Evolutionary conservation across 2,113 vertebrate species (phyloP).

Genomic region (Paramisgurnus dabryanus): DNA sequence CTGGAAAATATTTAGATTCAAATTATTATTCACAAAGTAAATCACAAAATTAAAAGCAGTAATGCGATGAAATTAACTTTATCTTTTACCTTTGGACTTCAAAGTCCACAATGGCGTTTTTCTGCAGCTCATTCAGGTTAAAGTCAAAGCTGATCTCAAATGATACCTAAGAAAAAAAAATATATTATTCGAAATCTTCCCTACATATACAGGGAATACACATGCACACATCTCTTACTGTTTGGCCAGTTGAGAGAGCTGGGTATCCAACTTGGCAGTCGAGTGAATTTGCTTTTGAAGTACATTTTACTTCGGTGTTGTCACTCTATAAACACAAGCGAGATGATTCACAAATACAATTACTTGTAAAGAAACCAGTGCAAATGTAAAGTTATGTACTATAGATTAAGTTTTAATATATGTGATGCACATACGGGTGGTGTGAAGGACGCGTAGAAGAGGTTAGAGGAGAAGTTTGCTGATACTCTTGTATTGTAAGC

Average conservation of each 20-base stretch:
- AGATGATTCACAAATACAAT: neutral
- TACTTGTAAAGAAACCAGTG: neutral
- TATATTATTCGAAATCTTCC: too few species aligned
- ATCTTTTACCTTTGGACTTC: conserved; percentile 73
- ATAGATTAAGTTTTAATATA: neutral
- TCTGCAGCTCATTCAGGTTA: conserved; percentile 77
- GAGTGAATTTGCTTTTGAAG: conserved; percentile 66
- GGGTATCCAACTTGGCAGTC: conserved; percentile 81
- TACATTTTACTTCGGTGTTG: conserved; percentile 79
- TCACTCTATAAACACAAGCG: conserved; percentile 67
- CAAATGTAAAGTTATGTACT: neutral
- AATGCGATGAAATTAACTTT: neutral
- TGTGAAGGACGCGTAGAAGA: conserved; percentile 79
- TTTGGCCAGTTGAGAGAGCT: conserved; percentile 73
- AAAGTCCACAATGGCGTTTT: conserved; percentile 72
- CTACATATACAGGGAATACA: neutral
- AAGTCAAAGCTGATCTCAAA: conserved; percentile 84
- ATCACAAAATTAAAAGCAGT: neutral
- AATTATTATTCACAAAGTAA: neutral
- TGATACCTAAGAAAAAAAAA: conserved; percentile 68
- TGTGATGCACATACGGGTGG: conserved; percentile 67
- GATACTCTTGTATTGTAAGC: conserved; percentile 81
- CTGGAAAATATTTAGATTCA: conserved; percentile 60
- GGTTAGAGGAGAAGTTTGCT: conserved; percentile 78
- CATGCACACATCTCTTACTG: conserved; percentile 67